Evolutionary conservation across 2,113 vertebrate genomes (phyloP).

Genomic region (Embiotoca jacksoni): DNA sequence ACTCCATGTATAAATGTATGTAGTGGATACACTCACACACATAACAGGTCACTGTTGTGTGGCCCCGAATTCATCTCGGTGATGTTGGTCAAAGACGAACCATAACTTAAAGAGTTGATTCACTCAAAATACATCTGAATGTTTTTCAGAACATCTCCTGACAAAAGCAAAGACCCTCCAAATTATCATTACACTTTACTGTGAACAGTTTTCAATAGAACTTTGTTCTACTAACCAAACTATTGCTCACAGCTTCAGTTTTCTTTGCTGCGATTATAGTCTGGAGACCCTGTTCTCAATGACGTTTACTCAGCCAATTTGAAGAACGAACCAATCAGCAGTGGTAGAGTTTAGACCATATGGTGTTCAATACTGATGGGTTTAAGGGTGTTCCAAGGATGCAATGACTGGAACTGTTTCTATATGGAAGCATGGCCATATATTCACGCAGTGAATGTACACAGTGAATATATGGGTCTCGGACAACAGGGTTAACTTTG

Average conservation of each 20-base stretch:
- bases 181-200: not conserved
- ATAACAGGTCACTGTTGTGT: not conserved
- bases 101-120: not conserved
- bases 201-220: not conserved
- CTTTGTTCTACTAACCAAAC: not conserved
- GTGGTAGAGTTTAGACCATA: no score
- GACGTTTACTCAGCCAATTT: no score
- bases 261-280: no score
- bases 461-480: no score
- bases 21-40: not conserved
- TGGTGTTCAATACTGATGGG: no score
- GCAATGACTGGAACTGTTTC: no score
- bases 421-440: no score
- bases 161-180: not conserved
- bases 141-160: not conserved
- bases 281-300: no score
- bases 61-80: not conserved
- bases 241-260: not conserved
- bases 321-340: no score
- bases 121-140: not conserved
- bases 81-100: not conserved
- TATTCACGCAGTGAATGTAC: no score
- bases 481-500: no score
- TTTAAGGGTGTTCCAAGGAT: no score
- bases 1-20: not conserved